Base-by-base conservation (phyloP, 2,888 invertebrate species). In the Muschampia staudingeri region DNA sequence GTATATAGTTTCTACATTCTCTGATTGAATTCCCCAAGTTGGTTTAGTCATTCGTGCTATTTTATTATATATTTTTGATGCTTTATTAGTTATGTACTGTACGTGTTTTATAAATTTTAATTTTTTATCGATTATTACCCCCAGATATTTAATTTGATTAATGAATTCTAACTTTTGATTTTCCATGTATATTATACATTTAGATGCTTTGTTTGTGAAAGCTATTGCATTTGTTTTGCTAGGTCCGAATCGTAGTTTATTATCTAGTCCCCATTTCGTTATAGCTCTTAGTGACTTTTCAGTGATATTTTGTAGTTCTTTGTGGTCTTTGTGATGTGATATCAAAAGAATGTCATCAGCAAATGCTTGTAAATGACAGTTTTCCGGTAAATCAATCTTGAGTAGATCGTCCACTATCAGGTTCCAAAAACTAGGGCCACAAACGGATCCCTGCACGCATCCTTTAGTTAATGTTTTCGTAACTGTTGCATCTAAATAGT, bases 401-500 rank as follows among this genome's bases (percentile, higher is more conserved):
- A 87, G 71, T 1, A 87, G 72, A 2, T 82, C 80, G 52, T 87
- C 84, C 0, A 85, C 30, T 5, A 86, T 78, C 0, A 86, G 14
- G 37, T 86, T 86, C 86, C 86, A 85, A 7, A 86, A 19, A 0
- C 52, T 9, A 3, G 86, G 85, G 5, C 85, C 85, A 16, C 82
- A 81, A 0, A 76, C 72, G 0, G 83, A 84, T 0, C 86, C 86
- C 76, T 86, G 86, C 0, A 84, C 48, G 65, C 87, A 87, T 9
- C 85, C 85, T 19, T 56, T 73, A n/a, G 73, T 79, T 65, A 82
- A 76, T 4, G 14, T 9, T 75, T 83, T 84, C 40, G 52, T 52
- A 2, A n/a, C 16, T n/a, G 52, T n/a, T 0, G 52, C 52, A n/a
- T 52, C 52, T 4, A 52, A 77, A 34, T 77, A 80, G 12, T 75